A percentile compares a stretch with the other conserved stretches of the same genome.
Conservation (phyloP, 1,140 invertebrate genomes). For the Drosophila mauritiana region DNA sequence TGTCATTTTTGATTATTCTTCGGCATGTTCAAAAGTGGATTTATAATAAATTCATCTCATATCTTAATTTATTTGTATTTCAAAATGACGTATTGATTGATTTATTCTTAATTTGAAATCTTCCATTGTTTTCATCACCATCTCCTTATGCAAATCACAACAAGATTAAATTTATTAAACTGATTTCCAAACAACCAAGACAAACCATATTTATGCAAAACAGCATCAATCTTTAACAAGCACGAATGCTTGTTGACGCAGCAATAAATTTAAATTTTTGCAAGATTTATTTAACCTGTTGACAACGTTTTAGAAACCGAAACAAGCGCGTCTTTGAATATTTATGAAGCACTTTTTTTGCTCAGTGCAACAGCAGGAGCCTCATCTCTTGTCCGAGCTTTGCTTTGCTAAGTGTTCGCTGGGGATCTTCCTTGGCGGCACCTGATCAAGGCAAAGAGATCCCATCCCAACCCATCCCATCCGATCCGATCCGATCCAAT, state of each 20-base stretch:
- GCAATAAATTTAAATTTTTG: background rate
- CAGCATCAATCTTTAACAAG: constrained; percentile 4
- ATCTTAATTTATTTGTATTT: background rate
- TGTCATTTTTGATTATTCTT: background rate
- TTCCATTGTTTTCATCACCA: background rate
- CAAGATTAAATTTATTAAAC: constrained; percentile 15
- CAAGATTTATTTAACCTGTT: background rate
- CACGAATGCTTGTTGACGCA: constrained; percentile 14
- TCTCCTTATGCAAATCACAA: constrained; percentile 13
- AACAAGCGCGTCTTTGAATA: background rate
- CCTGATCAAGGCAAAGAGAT: constrained; percentile 72
- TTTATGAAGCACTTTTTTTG: background rate
- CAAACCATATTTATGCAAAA: constrained; percentile 8
- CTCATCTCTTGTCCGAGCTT: constrained; percentile 41
- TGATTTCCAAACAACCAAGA: constrained; percentile 6
- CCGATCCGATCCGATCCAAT: constrained; percentile 18
- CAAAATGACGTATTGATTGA: background rate
- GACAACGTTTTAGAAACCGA: background rate
- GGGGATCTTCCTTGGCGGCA: constrained; percentile 66
- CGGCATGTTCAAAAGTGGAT: no score
- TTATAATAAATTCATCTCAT: background rate
- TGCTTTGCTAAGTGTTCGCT: constrained; percentile 76
- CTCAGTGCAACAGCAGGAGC: constrained; percentile 20
- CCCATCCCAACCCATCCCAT: constrained; percentile 28
- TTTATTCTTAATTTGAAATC: background rate